Percentiles rank a stretch among this genome's conserved stretches.
Evolutionary conservation across 1,140 invertebrate genomes (phyloP).

Genomic region (Meteorus sp.): DNA sequence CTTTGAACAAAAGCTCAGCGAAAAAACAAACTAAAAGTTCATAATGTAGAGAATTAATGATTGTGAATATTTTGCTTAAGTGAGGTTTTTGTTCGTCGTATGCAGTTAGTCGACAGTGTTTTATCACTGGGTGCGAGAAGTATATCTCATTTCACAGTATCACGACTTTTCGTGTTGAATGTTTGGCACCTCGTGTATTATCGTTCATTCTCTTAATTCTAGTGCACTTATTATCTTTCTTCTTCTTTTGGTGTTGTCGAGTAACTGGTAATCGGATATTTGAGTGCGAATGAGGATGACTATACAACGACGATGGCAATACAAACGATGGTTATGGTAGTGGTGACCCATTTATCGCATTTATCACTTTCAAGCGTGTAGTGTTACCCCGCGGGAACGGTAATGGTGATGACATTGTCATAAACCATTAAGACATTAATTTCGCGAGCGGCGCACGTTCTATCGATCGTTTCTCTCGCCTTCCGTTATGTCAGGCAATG

Average conservation of each 20-base stretch:
- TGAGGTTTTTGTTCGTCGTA: too few species aligned
- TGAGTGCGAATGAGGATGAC: background rate
- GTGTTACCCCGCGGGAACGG: constrained; percentile 22
- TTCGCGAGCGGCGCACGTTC: constrained; percentile 19
- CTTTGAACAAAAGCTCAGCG: too few species aligned
- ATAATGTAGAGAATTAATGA: too few species aligned
- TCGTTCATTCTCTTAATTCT: too few species aligned
- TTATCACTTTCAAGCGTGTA: constrained; percentile 36
- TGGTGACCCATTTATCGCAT: constrained; percentile 47
- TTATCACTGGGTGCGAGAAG: too few species aligned
- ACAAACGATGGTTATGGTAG: background rate
- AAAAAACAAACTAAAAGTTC: too few species aligned
- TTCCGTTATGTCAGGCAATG: too few species aligned
- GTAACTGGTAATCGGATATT: constrained; percentile 33
- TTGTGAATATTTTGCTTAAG: too few species aligned
- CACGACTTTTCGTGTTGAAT: too few species aligned
- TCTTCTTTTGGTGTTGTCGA: constrained; percentile 11
- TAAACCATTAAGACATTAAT: constrained; percentile 31
- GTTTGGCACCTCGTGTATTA: too few species aligned
- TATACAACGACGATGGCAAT: constrained; percentile 12
- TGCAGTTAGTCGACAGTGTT: too few species aligned
- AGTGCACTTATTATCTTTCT: background rate
- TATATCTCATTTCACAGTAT: too few species aligned
- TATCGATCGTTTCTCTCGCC: background rate
- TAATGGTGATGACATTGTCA: constrained; percentile 30